These are phyloP conservation scores for Heliconius erato DNA, from an alignment of 2,888 invertebrate genomes.

Conservation along the genomic window DNA sequence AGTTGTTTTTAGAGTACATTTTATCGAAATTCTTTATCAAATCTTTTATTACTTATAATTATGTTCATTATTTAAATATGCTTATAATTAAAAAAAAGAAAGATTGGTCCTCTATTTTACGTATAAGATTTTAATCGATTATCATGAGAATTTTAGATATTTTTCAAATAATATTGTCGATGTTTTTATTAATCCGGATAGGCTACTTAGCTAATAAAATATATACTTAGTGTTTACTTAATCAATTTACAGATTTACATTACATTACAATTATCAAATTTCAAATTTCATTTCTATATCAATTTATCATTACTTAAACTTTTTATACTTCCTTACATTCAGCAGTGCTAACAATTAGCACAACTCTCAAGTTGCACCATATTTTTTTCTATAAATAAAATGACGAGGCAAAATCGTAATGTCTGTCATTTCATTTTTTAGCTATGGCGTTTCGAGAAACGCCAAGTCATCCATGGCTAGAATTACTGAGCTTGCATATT, in stretches of 20 bases:
- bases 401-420: not conserved
- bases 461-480: constrained; percentile 14
- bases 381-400: not conserved
- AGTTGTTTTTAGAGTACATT: not conserved
- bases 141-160: too few relatives aligned
- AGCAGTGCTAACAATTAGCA: not conserved
- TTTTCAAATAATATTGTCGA: too few relatives aligned
- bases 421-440: not conserved
- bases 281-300: too few relatives aligned
- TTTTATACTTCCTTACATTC: too few relatives aligned
- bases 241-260: too few relatives aligned
- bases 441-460: not conserved
- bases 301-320: too few relatives aligned
- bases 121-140: not conserved
- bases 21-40: not conserved
- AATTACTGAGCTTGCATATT: not conserved
- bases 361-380: not conserved
- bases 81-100: too few relatives aligned
- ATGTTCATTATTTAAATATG: not conserved
- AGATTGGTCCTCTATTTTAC: too few relatives aligned
- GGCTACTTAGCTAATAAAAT: too few relatives aligned
- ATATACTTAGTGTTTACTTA: too few relatives aligned
- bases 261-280: too few relatives aligned
- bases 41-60: not conserved
- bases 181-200: too few relatives aligned